Percentiles rank a stretch among this genome's conserved stretches.
Conservation (phyloP, 2,888 invertebrate genomes). For the Pardosa pseudoannulata region DNA sequence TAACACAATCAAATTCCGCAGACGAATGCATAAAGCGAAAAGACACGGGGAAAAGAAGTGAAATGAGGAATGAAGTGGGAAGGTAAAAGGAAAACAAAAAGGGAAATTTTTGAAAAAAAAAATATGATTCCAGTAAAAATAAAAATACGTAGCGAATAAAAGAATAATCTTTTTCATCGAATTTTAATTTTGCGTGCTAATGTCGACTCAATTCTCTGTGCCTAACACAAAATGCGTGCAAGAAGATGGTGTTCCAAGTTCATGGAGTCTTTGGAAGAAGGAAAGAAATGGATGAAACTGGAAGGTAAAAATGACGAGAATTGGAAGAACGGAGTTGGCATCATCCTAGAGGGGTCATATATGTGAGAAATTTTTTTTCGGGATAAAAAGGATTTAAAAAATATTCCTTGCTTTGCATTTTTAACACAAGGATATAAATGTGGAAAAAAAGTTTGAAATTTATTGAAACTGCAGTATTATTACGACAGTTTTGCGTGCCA, state of each 20-base stretch:
- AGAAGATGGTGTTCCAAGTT: constrained; percentile 20
- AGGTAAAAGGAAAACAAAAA: constrained; percentile 4
- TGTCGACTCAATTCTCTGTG: constrained; percentile 52
- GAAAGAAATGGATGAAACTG: neutral
- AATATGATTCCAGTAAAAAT: neutral
- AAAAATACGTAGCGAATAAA: neutral
- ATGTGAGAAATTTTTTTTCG: too few species aligned
- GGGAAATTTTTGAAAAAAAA: neutral
- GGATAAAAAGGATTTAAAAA: too few species aligned
- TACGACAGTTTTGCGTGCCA: too few species aligned
- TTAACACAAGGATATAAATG: too few species aligned
- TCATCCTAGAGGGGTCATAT: neutral
- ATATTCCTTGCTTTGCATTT: too few species aligned
- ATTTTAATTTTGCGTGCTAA: constrained; percentile 66
- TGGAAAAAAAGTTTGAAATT: too few species aligned
- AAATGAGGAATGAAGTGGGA: neutral
- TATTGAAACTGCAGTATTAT: too few species aligned
- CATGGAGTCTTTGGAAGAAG: neutral
- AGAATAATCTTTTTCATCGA: constrained; percentile 46
- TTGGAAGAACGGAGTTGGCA: neutral
- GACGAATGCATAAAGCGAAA: neutral
- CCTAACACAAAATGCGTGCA: constrained; percentile 32
- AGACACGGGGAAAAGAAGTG: neutral
- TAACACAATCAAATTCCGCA: too few species aligned
- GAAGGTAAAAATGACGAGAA: neutral